Evolutionary conservation across 2,113 vertebrate species (phyloP).

Genomic region (Paracyprichromis sp.): DNA sequence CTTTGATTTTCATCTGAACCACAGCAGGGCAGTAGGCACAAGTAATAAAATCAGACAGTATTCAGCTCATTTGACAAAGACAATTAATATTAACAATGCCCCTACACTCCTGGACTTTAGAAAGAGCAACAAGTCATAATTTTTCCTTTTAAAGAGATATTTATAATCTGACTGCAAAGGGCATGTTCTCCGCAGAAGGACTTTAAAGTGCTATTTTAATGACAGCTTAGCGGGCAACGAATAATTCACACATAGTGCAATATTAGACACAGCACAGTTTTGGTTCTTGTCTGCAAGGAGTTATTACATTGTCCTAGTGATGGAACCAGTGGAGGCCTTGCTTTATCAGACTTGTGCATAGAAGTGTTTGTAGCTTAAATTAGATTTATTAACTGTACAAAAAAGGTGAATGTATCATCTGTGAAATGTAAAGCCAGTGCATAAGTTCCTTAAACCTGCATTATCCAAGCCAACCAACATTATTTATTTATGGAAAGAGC

Average conservation of each 20-base stretch:
- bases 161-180: not conserved
- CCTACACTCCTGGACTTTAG: not conserved
- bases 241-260: not conserved
- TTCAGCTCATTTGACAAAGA: not conserved
- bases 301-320: not conserved
- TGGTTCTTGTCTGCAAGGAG: not conserved
- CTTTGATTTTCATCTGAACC: not conserved
- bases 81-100: not conserved
- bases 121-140: not conserved
- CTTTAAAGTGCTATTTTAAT: not conserved
- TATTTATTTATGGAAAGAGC: not conserved
- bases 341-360: not conserved
- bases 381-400: not conserved
- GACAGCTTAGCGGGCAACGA: not conserved
- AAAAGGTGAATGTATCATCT: not conserved
- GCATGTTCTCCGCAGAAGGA: not conserved
- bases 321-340: not conserved
- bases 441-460: not conserved
- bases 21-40: not conserved
- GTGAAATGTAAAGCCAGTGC: not conserved
- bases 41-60: not conserved
- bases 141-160: not conserved
- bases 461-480: not conserved
- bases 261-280: not conserved
- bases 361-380: not conserved